Conservation (phyloP, 2,888 invertebrate genomes). For the Alcis repandata region DNA sequence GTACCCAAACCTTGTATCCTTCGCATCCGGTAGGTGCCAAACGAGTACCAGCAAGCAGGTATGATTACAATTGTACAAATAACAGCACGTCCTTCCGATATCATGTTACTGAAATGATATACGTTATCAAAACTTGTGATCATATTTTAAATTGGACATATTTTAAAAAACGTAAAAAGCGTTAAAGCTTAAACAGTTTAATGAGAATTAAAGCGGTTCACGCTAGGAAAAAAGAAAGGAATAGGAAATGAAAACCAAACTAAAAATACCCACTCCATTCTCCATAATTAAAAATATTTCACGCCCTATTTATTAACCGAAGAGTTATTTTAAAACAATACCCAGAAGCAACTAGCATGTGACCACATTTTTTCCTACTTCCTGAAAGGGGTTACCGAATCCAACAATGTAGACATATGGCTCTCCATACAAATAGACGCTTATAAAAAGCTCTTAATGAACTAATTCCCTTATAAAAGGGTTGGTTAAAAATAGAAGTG, state of each 20-base stretch:
- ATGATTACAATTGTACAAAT: constrained; percentile 48
- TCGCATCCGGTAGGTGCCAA: constrained; percentile 9
- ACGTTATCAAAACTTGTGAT: neutral
- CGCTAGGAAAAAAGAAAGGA: no score
- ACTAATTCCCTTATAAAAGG: constrained; percentile 85
- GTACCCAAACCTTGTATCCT: constrained; percentile 13
- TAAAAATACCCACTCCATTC: constrained; percentile 6
- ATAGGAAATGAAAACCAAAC: neutral
- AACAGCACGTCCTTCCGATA: constrained; percentile 31
- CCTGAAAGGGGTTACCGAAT: constrained; percentile 61
- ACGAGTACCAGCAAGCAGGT: constrained; percentile 34
- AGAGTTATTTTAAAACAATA: constrained; percentile 45
- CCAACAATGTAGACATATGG: constrained; percentile 65
- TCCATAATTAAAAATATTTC: constrained; percentile 59
- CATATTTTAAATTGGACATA: neutral
- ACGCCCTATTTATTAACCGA: constrained; percentile 54
- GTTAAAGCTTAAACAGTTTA: no score
- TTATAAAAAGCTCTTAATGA: constrained; percentile 82
- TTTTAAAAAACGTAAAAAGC: no score
- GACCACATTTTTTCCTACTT: constrained; percentile 56
- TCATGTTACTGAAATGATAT: constrained; percentile 10
- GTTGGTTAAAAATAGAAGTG: constrained; percentile 78
- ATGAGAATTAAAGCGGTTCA: no score
- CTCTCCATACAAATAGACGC: constrained; percentile 72
- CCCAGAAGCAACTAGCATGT: constrained; percentile 48